phyloP scores from a whole-genome alignment of 1,140 invertebrate species.

The Goniozus legneri region DNA sequence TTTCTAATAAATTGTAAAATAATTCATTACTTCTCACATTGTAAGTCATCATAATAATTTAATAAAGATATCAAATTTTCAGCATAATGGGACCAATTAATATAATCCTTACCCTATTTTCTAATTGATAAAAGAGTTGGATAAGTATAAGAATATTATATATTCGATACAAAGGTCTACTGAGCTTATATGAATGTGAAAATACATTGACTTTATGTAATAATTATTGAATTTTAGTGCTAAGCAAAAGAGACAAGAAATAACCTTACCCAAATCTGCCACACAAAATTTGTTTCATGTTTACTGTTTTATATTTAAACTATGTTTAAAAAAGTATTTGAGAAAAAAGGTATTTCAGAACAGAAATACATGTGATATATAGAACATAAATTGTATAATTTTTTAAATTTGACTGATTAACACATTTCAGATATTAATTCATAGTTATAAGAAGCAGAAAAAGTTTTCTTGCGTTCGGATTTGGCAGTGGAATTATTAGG shows the following conservation, averaged over 20 bases:
- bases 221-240: neutral
- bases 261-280: conserved; percentile 54
- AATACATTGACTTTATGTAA: neutral
- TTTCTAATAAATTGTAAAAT: conserved; percentile 24
- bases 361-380: conserved; percentile 19
- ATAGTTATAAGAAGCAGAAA: neutral
- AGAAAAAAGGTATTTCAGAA: too few species aligned
- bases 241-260: neutral
- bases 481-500: neutral
- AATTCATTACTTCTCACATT: neutral
- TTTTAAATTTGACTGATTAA: conserved; percentile 18
- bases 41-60: too few species aligned
- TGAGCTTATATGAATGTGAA: neutral
- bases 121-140: neutral
- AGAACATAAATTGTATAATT: conserved; percentile 21
- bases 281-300: conserved; percentile 57
- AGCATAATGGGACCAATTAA: neutral
- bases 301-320: conserved; percentile 11
- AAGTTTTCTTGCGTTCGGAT: neutral
- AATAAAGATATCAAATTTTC: conserved; percentile 17
- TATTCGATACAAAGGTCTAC: too few species aligned
- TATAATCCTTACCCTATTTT: conserved; percentile 1
- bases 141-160: too few species aligned
- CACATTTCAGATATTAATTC: neutral
- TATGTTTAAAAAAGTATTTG: conserved; percentile 4